Evolutionary conservation across 2,888 invertebrate species (phyloP).

Genomic region (Drosophila colorata): DNA sequence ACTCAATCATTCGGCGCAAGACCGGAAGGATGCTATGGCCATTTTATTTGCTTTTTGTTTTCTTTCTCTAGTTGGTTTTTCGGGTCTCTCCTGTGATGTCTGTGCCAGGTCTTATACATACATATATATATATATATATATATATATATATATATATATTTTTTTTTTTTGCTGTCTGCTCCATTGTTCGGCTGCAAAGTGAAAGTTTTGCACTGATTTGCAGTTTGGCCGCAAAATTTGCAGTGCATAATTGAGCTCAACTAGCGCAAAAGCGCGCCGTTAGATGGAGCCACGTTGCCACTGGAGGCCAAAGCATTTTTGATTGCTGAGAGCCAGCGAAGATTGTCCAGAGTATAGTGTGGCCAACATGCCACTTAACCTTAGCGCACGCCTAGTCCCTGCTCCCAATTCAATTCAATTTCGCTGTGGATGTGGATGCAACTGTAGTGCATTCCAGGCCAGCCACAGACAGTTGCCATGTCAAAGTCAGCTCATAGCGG

Average conservation of each 20-base stretch:
- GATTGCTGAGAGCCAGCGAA: slow-evolving; percentile 33
- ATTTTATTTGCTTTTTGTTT: slow-evolving; percentile 14
- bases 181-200: slow-evolving; percentile 59
- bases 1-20: slow-evolving; percentile 45
- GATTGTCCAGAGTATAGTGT: slow-evolving; percentile 46
- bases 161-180: slow-evolving; percentile 48
- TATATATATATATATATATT: slow-evolving; percentile 8
- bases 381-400: slow-evolving; percentile 31
- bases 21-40: slow-evolving; percentile 65
- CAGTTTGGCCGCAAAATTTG: slow-evolving; percentile 30
- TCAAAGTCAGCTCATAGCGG: slow-evolving; percentile 56
- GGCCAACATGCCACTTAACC: slow-evolving; percentile 75
- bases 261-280: slow-evolving; percentile 26
- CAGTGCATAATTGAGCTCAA: slow-evolving; percentile 62
- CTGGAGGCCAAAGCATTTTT: slow-evolving; percentile 37
- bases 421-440: slow-evolving; percentile 16
- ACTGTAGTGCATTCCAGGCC: slow-evolving; percentile 65
- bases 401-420: slow-evolving; percentile 32
- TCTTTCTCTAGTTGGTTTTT: slow-evolving; percentile 10
- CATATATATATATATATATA: slow-evolving; percentile 6
- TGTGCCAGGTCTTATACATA: slow-evolving; percentile 54
- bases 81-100: slow-evolving; percentile 23
- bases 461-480: slow-evolving; percentile 66
- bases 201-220: slow-evolving; percentile 62
- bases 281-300: slow-evolving; percentile 3